Percentiles rank a stretch among this genome's conserved stretches.
These are phyloP conservation scores for Rachycentron canadum DNA, from an alignment of 2,797 vertebrate genomes.

Conservation along the genomic window DNA sequence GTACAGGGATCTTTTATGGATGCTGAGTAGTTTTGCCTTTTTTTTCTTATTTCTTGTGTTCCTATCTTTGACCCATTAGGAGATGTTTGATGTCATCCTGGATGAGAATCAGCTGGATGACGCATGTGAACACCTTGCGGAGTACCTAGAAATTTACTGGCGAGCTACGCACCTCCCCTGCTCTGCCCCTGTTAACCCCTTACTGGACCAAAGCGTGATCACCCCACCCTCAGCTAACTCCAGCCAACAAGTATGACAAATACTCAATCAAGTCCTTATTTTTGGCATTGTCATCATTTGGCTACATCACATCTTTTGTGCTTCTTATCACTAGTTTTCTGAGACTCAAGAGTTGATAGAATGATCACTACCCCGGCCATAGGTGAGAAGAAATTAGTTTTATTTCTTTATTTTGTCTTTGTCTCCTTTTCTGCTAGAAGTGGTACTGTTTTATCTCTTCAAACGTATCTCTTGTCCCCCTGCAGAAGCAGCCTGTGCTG, in stretches of 20 bases:
- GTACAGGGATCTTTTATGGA: neutral
- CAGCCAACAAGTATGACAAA: slow-evolving; percentile 90
- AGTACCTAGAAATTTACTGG: slow-evolving; percentile 97
- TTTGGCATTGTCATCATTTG: neutral
- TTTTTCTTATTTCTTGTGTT: neutral
- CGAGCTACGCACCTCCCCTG: slow-evolving; percentile 93
- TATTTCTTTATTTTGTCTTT: neutral
- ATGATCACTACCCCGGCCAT: slow-evolving; percentile 75
- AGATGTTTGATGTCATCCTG: slow-evolving; percentile 96
- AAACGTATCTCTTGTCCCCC: slow-evolving; percentile 12
- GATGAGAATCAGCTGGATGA: slow-evolving; percentile 98
- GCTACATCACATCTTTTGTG: neutral
- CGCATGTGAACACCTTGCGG: slow-evolving; percentile 94
- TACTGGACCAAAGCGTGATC: slow-evolving; percentile 86
- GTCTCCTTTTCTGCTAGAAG: neutral
- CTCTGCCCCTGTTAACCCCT: slow-evolving; percentile 84
- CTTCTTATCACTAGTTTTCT: slow-evolving; percentile 80
- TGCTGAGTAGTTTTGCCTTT: neutral
- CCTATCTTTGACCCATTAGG: slow-evolving; percentile 79
- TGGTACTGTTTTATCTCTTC: neutral
- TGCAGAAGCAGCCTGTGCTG: slow-evolving; percentile 78
- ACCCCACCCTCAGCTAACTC: slow-evolving; percentile 92
- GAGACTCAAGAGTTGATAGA: slow-evolving; percentile 90
- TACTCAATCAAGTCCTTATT: neutral
- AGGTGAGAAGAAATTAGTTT: slow-evolving; percentile 62